Evolutionary conservation across 2,797 vertebrate species (phyloP), one percentile per base, ranked within the genome.

Genomic region (Brachymystax lenok): DNA sequence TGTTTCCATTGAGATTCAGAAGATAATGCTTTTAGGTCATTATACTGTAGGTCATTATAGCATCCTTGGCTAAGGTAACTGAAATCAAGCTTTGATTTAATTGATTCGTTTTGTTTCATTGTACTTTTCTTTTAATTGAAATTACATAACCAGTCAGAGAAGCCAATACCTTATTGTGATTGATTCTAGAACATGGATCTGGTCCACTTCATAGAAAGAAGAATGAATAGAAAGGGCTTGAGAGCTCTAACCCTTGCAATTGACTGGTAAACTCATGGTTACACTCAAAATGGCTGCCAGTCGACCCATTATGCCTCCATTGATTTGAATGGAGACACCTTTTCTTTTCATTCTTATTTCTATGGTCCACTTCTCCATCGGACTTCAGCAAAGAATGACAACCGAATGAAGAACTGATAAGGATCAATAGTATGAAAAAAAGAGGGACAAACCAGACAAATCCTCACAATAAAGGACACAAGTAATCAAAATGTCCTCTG

Each of bases 91-190:
- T 46, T 46, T 46, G 40, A 46, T 13, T 46, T 46, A 12, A 12
- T 12, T 46, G 40, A 46, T 46, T 46, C 0, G 0, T 46, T 46
- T 46, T 10, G 10, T 46, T 10, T 46, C 8, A 46, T 46, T 10
- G 2, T 46, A 13, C 10, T 2, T 46, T 46, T 13, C 40, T 46
- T 12, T 46, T 13, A 5, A 21, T 19, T 59, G 27, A 28, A 30
- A 12, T 27, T 33, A 30, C 14, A 28, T 3, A 27, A 68, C 75
- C 71, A 81, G 77, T 40, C 75, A 71, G 69, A 71, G 46, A 69
- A 74, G 68, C 33, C 67, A 63, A 72, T 63, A 51, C 77, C 61
- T 68, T 51, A 63, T 69, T 50, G 73, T 72, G 75, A 78, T 70
- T 66, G 52, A 54, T 17, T 56, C 1, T n/a, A n/a, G 19, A 17